These are phyloP conservation scores for Acanthiza pusilla DNA, from an alignment of 2,797 vertebrate genomes.

Conservation along the genomic window DNA sequence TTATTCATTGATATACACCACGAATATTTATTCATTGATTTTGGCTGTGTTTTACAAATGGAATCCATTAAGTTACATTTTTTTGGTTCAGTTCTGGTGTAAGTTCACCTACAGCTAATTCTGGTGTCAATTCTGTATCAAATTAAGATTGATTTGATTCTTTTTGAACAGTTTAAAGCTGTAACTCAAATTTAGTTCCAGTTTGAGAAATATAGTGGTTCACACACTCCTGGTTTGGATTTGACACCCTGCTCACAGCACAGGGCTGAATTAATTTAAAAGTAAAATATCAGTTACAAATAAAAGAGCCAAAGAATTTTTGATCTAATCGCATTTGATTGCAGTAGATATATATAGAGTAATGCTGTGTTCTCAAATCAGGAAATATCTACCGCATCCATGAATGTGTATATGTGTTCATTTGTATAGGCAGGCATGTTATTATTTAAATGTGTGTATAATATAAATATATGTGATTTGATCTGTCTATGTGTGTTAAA, in stretches of 20 bases:
- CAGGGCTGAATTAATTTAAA: not conserved
- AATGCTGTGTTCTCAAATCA: not conserved
- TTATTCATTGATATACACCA: not conserved
- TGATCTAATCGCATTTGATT: not conserved
- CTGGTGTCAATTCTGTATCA: not conserved
- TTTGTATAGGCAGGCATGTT: not conserved
- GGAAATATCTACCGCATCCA: not conserved
- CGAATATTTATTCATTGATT: not conserved
- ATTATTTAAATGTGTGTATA: not conserved
- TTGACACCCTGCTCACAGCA: not conserved
- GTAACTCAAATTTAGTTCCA: not conserved
- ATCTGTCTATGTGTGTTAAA: not conserved
- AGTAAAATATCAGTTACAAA: not conserved
- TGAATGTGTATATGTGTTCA: no score
- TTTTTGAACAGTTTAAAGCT: not conserved
- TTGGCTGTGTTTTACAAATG: not conserved
- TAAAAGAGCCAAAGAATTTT: not conserved
- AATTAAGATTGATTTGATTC: not conserved
- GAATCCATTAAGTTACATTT: not conserved
- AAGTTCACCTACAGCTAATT: not conserved
- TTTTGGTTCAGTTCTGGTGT: not conserved
- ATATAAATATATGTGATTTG: not conserved
- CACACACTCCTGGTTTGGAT: not conserved
- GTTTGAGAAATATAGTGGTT: not conserved
- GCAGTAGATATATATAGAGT: not conserved